Evolutionary conservation across 2,888 invertebrate species (phyloP).

Genomic region (Ichneumon xanthorius): DNA sequence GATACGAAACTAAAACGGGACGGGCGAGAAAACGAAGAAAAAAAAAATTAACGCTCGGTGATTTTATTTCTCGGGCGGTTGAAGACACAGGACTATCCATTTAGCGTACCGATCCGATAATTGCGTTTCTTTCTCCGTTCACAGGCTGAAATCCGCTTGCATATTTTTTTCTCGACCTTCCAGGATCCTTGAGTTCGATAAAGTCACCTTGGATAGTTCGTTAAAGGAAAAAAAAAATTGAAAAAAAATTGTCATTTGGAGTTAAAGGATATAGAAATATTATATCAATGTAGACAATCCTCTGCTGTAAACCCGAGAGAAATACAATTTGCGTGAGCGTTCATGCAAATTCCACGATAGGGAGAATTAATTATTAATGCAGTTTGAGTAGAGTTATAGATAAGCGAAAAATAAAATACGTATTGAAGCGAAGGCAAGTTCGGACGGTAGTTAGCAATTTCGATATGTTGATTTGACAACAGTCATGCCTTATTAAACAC

Average conservation of each 20-base stretch:
- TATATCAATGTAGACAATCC: slow-evolving; percentile 51
- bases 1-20: slow-evolving; percentile 32
- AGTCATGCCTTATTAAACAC: slow-evolving; percentile 73
- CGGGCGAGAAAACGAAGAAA: slow-evolving; percentile 14
- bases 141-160: background rate
- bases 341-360: background rate
- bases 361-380: slow-evolving; percentile 1
- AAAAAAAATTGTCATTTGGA: slow-evolving; percentile 12
- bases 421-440: slow-evolving; percentile 53
- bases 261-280: background rate
- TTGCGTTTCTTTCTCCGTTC: slow-evolving; percentile 1
- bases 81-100: background rate
- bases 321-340: background rate
- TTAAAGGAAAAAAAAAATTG: background rate
- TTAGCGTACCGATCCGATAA: background rate
- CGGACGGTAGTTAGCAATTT: slow-evolving; percentile 67
- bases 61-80: slow-evolving; percentile 48
- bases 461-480: slow-evolving; percentile 70
- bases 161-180: background rate
- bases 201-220: background rate
- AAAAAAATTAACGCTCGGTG: slow-evolving; percentile 27
- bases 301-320: slow-evolving; percentile 25
- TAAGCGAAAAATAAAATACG: slow-evolving; percentile 31
- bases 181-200: background rate
- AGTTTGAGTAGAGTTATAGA: slow-evolving; percentile 14